Percentiles rank a stretch among this genome's conserved stretches.
Conservation (phyloP, 2,113 vertebrate genomes). For the Spea multiplicata region DNA sequence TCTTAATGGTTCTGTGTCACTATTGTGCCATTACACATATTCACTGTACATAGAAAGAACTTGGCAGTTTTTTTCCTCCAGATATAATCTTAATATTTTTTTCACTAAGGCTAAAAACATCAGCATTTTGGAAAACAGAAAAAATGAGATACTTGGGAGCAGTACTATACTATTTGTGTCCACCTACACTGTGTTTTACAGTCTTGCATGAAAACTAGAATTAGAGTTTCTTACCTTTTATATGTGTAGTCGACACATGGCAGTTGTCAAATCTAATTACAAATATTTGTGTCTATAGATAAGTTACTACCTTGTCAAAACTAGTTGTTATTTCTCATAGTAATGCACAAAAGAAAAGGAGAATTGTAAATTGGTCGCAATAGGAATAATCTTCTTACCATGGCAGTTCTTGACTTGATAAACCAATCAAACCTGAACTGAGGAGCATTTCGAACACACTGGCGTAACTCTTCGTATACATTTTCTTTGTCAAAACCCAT, state of each 20-base stretch:
- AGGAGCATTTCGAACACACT: conserved; percentile 84
- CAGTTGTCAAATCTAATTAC: not conserved
- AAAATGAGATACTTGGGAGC: not conserved
- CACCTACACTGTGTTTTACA: not conserved
- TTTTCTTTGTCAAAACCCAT: conserved; percentile 90
- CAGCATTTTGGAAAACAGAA: not conserved
- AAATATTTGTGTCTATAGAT: not conserved
- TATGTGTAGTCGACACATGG: not conserved
- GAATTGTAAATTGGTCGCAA: not conserved
- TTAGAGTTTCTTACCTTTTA: too few relatives aligned
- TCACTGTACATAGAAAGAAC: too few relatives aligned
- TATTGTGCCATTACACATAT: too few relatives aligned
- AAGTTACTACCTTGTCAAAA: not conserved
- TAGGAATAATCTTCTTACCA: conserved; percentile 66
- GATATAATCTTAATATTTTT: not conserved
- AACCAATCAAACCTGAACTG: conserved; percentile 91
- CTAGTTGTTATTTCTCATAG: not conserved
- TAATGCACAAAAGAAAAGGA: not conserved
- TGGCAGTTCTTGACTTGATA: conserved; percentile 86
- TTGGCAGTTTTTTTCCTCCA: not conserved
- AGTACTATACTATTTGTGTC: not conserved
- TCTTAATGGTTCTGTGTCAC: too few relatives aligned
- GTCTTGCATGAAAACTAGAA: not conserved
- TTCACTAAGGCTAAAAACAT: not conserved
- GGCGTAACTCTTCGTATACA: conserved; percentile 82